phyloP scores from a whole-genome alignment of 2,797 vertebrate genomes.

The Acanthiza pusilla region DNA sequence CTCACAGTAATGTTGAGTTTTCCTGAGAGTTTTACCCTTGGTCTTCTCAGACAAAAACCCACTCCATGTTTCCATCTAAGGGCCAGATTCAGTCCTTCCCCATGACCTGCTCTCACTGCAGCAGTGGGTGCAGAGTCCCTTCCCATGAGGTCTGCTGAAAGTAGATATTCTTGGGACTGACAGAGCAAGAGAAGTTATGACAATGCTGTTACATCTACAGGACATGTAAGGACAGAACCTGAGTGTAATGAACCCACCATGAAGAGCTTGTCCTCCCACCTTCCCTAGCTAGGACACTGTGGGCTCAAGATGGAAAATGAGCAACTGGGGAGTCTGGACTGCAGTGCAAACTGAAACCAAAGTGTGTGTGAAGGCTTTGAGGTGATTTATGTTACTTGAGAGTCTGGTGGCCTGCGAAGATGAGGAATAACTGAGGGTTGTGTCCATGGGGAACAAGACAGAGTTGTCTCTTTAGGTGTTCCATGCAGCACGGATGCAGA shows the following conservation, averaged over 20 bases:
- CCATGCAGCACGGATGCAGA: neutral
- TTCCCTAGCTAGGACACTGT: neutral
- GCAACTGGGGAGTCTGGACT: neutral
- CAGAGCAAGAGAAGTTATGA: neutral
- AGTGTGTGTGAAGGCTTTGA: neutral
- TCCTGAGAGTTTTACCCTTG: neutral
- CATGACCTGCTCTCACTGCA: neutral
- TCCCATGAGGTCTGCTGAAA: neutral
- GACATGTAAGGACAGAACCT: neutral
- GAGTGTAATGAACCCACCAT: neutral
- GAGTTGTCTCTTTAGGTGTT: neutral
- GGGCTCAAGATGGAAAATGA: neutral
- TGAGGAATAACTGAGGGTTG: neutral
- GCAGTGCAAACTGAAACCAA: neutral
- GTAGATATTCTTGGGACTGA: neutral
- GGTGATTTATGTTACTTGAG: neutral
- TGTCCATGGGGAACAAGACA: neutral
- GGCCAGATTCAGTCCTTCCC: neutral
- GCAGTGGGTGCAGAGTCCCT: neutral
- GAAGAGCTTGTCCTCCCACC: neutral
- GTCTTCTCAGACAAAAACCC: neutral
- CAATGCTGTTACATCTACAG: rapidly evolving
- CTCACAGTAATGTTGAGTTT: neutral
- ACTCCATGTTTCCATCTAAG: neutral
- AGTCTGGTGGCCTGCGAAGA: neutral